Evolutionary conservation across 2,888 invertebrate genomes (phyloP), one percentile per base, ranked within the genome.

Genomic region (Aleiodes alternator): DNA sequence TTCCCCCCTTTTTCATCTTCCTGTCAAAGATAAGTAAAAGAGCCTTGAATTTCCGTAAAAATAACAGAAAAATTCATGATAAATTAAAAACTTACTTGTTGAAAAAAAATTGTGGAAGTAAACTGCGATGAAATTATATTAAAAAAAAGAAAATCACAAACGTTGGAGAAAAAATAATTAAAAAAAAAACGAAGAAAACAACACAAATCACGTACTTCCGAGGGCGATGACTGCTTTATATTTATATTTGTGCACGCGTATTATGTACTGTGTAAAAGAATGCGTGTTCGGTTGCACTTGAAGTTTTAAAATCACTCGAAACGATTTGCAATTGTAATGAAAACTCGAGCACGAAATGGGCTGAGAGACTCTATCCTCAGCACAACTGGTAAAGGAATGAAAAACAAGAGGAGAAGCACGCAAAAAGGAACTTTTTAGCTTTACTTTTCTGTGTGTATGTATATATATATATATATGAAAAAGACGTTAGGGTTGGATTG

Each of bases 311-410:
- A 78, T 79, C 79, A 80, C 77, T 64, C 79, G 77, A 23, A 61
- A 78, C 38, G 79, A 79, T 80, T 79, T 77, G 80, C 79, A 80
- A 81, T 81, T 77, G 78, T 79, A 77, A 83, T 83, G 76, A 77
- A 76, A 61, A 34, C 43, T 8, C 43, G 43, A 6, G 43, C 43
- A 11, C 43, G 3, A 8, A 38, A 38, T 8, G 1, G 1, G 23
- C 23, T 1, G 23, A 23, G 23, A 38, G 38, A 5, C 38, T 38
- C 1, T 23, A 23, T 23, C 38, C 38, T 38, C 38, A 38, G 2
- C 23, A 23, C 23, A 5, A 38, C 38, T 38, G 38, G 38, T 38
- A 38, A 38, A 8, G 6, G 8, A 38, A n/a, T n/a, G n/a, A n/a
- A n/a, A n/a, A 23, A 23, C 1, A 23, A 23, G 23, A 23, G 23